Evolutionary conservation across 2,888 invertebrate species (phyloP), one percentile per base, ranked within the genome.

Genomic region (Nasonia oneida): DNA sequence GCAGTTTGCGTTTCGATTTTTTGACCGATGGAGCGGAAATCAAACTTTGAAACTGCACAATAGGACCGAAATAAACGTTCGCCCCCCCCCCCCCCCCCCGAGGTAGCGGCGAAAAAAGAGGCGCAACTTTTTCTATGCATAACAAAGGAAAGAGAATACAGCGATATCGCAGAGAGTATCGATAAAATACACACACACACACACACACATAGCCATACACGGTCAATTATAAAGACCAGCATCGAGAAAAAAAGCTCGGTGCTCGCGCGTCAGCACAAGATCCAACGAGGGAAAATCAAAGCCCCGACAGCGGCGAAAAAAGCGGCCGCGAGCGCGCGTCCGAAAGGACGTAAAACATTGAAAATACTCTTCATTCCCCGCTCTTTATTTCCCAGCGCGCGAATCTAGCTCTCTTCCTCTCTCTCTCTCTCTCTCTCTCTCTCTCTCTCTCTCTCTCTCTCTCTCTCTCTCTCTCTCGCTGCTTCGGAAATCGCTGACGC

Each of bases 401-500:
- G 53, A 80, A 67, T 33, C 57, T n/a, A 61, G n/a, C 57, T 61
- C n/a, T 4, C 53, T 1, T 3, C 0, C 18, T 3, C 18, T 29
- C 29, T 29, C 29, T 29, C 29, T 29, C 29, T 1, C 29, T 29
- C 29, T 29, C 29, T 29, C 29, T 29, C 29, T 29, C 29, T 29
- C 29, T 29, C 29, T 29, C 29, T 29, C 29, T 29, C 29, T 29
- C 29, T 29, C 29, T 29, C 29, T 29, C 29, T 29, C 29, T 29
- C 29, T 29, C 29, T 29, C 29, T 29, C 29, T 29, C 29, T 29
- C 29, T 57, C 57, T 57, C 6, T 33, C 74, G 75, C 80, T 70
- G 76, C 76, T 86, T 80, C 86, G 83, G 73, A 81, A 86, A 86
- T 86, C 83, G 86, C 86, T 86, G 83, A 86, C 86, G 67, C 71